Percentiles rank a stretch among this genome's conserved stretches.
Evolutionary conservation across 2,113 vertebrate species (phyloP).

Genomic region (Chauna torquata): DNA sequence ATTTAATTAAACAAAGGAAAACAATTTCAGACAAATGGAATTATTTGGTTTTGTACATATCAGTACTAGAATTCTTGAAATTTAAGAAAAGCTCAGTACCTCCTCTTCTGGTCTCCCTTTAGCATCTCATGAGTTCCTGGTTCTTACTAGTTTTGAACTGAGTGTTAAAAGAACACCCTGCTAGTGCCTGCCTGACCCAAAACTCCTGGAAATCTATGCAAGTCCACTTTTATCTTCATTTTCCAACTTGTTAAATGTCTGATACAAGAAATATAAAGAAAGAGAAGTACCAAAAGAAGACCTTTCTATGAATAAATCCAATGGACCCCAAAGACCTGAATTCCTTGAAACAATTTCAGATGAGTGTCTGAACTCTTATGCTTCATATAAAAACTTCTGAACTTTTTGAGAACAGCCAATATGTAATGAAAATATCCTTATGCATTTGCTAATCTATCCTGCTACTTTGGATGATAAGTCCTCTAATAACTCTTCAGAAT

Average conservation of each 20-base stretch:
- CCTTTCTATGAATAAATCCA: background rate
- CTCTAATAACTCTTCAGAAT: slow-evolving; percentile 31
- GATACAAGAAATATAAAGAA: background rate
- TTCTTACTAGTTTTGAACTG: background rate
- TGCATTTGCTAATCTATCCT: slow-evolving; percentile 22
- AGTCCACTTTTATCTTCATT: background rate
- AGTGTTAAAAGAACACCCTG: background rate
- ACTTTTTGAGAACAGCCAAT: background rate
- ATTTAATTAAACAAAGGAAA: background rate
- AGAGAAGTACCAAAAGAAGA: background rate
- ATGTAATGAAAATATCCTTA: slow-evolving; percentile 17
- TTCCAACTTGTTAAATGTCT: background rate
- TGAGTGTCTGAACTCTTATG: background rate
- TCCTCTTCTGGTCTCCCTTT: background rate
- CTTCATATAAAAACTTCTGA: background rate
- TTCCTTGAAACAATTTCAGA: background rate
- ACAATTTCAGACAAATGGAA: background rate
- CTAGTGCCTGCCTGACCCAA: background rate
- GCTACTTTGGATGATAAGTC: background rate
- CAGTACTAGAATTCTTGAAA: background rate
- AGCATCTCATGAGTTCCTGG: background rate
- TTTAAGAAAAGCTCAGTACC: background rate
- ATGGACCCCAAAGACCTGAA: background rate
- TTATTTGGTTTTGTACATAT: background rate
- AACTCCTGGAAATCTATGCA: background rate